Conservation (phyloP, 2,797 vertebrate species). For the Microchirus variegatus region DNA sequence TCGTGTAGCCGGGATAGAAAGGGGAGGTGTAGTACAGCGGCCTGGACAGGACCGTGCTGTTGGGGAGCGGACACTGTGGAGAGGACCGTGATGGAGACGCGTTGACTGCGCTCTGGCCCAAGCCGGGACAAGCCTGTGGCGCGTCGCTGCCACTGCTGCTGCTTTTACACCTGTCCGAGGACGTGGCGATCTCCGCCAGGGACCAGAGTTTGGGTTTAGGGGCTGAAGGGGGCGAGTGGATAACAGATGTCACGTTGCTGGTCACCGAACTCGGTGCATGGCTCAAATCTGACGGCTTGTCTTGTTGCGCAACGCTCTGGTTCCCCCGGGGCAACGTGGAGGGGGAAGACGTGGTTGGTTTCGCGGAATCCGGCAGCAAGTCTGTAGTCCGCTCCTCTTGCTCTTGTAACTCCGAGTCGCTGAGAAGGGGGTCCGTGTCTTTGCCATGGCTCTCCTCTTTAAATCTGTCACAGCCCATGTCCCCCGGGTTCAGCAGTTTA, state of each 20-base stretch:
- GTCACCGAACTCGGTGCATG: conserved; percentile 69
- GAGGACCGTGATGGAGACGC: conserved; percentile 79
- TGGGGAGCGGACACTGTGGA: conserved; percentile 89
- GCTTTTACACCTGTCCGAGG: conserved; percentile 93
- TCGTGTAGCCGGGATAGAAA: conserved; percentile 98
- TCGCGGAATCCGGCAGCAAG: conserved; percentile 76
- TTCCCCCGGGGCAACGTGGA: conserved; percentile 77
- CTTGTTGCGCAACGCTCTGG: conserved; percentile 75
- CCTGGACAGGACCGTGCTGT: conserved; percentile 91
- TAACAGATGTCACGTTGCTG: conserved; percentile 90
- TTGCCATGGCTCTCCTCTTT: conserved; percentile 82
- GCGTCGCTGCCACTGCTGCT: conserved; percentile 75
- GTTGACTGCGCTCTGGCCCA: conserved; percentile 79
- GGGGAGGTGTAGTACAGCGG: conserved; percentile 96
- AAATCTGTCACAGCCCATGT: conserved; percentile 82
- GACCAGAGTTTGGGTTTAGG: conserved; percentile 98
- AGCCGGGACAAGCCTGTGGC: conserved; percentile 61
- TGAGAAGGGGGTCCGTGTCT: conserved; percentile 85
- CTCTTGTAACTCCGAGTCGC: conserved; percentile 94
- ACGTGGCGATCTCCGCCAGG: conserved; percentile 96
- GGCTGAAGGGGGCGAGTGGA: conserved; percentile 89
- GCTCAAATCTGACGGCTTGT: conserved; percentile 79
- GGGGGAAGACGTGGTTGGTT: conserved; percentile 84
- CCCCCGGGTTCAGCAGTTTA: conserved; percentile 82
- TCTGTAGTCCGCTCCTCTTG: conserved; percentile 85